A percentile compares a stretch with the other conserved stretches of the same genome.
These are phyloP conservation scores for Mamestra brassicae DNA, from an alignment of 2,888 invertebrate genomes.

Conservation along the genomic window DNA sequence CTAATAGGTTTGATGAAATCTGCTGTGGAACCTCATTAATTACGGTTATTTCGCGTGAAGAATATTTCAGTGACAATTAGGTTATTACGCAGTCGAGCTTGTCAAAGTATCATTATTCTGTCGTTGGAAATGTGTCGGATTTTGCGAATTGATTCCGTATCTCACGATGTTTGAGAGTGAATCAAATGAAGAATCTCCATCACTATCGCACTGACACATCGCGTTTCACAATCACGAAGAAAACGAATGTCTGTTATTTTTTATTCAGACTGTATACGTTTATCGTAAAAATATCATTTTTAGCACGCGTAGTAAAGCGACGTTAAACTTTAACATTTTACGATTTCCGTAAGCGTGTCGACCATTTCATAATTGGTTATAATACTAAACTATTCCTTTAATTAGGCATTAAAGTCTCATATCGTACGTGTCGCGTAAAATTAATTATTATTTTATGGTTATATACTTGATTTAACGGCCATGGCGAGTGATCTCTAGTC, in stretches of 20 bases:
- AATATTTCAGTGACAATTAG: constrained; percentile 50
- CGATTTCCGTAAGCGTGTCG: constrained; percentile 11
- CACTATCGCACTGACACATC: constrained; percentile 41
- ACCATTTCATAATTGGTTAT: constrained; percentile 31
- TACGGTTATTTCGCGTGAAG: constrained; percentile 28
- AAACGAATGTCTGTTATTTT: constrained; percentile 41
- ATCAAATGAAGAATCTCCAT: constrained; percentile 41
- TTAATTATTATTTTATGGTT: constrained; percentile 61
- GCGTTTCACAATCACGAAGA: constrained; percentile 28
- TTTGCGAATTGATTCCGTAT: constrained; percentile 45
- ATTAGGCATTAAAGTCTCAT: constrained; percentile 46
- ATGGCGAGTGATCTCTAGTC: constrained; percentile 59
- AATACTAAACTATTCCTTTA: constrained; percentile 32
- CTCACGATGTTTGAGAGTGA: constrained; percentile 36
- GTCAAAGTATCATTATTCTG: constrained; percentile 48
- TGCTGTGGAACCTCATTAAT: constrained; percentile 40
- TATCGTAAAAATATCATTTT: constrained; percentile 27
- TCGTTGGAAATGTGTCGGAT: constrained; percentile 38
- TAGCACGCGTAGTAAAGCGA: constrained; percentile 15
- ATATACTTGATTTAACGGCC: constrained; percentile 59
- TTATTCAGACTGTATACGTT: constrained; percentile 19
- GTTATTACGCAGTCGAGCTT: constrained; percentile 36
- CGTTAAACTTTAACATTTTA: constrained; percentile 18
- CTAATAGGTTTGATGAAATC: constrained; percentile 33
- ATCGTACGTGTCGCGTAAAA: constrained; percentile 38